These are phyloP conservation scores for Lineus longissimus DNA, from an alignment of 1,140 invertebrate genomes.

Conservation along the genomic window DNA sequence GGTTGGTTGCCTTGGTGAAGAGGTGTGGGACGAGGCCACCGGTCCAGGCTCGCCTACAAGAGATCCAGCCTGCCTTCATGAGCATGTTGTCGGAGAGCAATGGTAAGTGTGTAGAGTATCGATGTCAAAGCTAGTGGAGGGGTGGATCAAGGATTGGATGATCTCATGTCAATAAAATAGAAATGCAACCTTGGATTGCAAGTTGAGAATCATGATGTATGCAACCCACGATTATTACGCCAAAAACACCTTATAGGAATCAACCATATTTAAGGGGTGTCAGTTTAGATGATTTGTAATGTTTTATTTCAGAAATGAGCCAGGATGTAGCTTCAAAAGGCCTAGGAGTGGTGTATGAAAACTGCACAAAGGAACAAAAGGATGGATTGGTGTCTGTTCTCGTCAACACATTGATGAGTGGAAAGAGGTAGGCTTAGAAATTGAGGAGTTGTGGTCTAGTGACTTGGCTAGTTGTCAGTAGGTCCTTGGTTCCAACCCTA, in stretches of 20 bases:
- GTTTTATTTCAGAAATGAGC: conserved; percentile 60
- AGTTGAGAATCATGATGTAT: no score
- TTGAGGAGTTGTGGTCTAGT: neutral
- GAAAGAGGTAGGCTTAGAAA: conserved; percentile 59
- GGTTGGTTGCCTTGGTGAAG: conserved; percentile 78
- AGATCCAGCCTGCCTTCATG: conserved; percentile 81
- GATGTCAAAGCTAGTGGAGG: neutral
- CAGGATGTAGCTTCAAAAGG: conserved; percentile 91
- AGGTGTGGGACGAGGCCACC: conserved; percentile 68
- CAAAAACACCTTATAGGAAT: no score
- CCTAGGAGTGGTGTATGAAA: conserved; percentile 79
- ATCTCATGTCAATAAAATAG: no score
- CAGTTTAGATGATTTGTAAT: neutral
- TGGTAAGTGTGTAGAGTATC: conserved; percentile 60
- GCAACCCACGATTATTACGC: no score
- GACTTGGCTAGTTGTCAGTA: conserved; percentile 11
- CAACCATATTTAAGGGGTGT: no score
- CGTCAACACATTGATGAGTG: conserved; percentile 74
- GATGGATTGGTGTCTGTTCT: conserved; percentile 70
- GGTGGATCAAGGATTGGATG: no score
- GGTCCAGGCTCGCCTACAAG: conserved; percentile 64
- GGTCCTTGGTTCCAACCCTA: no score
- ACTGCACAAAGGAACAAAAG: conserved; percentile 65
- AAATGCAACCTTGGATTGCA: no score
- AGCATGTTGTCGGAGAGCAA: conserved; percentile 83